Percentiles rank a stretch among this genome's conserved stretches.
Evolutionary conservation across 1,140 invertebrate species (phyloP).

Genomic region (Harpegnathos saltator): DNA sequence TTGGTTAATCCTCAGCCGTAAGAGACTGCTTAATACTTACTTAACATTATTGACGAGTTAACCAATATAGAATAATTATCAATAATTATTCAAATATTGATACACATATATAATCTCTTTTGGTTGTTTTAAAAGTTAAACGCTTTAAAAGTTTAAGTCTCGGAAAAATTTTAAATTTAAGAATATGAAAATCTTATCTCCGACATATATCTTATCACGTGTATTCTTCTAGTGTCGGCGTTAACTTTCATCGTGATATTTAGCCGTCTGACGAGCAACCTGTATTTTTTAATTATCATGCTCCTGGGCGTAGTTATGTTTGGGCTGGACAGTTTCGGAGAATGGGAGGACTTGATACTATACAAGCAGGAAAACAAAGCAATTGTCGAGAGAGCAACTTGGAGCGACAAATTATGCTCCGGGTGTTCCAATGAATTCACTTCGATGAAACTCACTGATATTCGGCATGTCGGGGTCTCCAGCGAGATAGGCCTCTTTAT

Average conservation of each 20-base stretch:
- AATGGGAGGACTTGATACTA: constrained; percentile 76
- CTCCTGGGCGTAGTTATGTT: constrained; percentile 75
- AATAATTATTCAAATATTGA: too few species aligned
- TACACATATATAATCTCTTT: too few species aligned
- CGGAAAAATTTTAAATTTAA: too few species aligned
- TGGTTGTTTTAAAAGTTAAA: too few species aligned
- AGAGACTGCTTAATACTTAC: constrained; percentile 49
- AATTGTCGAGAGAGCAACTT: constrained; percentile 65
- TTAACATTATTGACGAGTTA: constrained; percentile 32
- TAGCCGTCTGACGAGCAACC: constrained; percentile 63
- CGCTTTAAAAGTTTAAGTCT: too few species aligned
- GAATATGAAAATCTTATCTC: too few species aligned
- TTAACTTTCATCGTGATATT: constrained; percentile 69
- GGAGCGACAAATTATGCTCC: constrained; percentile 72
- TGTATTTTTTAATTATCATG: constrained; percentile 63
- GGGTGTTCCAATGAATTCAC: not conserved
- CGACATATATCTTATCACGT: not conserved
- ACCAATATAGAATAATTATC: not conserved
- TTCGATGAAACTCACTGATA: constrained; percentile 70
- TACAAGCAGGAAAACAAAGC: constrained; percentile 73
- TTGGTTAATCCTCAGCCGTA: constrained; percentile 74
- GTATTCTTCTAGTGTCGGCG: constrained; percentile 64
- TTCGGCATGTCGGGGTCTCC: constrained; percentile 74
- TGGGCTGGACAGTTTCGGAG: constrained; percentile 73
- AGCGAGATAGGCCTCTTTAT: constrained; percentile 74